Evolutionary conservation across 2,888 invertebrate species (phyloP).

Genomic region (Plagiodera versicolora): DNA sequence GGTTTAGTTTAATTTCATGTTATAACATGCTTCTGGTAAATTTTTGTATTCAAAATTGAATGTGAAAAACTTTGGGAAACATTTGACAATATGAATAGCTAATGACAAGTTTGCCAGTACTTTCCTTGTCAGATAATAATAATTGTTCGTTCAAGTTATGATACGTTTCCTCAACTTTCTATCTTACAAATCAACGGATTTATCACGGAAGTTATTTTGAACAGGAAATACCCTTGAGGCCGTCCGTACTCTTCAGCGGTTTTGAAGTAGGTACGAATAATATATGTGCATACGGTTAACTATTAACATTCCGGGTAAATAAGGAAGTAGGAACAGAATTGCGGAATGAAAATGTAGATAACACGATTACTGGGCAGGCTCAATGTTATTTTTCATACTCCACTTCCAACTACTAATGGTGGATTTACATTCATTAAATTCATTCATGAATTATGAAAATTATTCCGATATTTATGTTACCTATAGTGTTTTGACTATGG

Average conservation of each 20-base stretch:
- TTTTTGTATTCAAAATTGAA: no score
- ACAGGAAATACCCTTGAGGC: constrained; percentile 22
- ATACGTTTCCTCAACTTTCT: constrained; percentile 19
- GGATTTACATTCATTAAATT: no score
- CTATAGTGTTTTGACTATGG: no score
- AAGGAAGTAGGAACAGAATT: neutral
- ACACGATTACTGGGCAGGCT: no score
- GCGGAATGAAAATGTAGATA: neutral
- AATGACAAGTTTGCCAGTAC: neutral
- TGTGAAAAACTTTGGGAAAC: no score
- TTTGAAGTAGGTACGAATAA: constrained; percentile 17
- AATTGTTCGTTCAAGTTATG: no score
- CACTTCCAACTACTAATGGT: no score
- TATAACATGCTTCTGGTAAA: no score
- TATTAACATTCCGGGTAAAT: neutral
- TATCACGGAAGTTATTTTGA: constrained; percentile 19
- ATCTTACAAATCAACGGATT: constrained; percentile 17
- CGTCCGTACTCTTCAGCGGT: constrained; percentile 8
- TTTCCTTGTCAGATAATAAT: neutral
- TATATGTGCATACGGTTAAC: constrained; percentile 17
- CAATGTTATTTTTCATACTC: no score
- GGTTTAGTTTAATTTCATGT: no score
- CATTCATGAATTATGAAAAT: no score
- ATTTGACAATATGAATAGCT: neutral
- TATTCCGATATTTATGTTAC: no score